Evolutionary conservation across 2,888 invertebrate genomes (phyloP), one percentile per base, ranked within the genome.

Genomic region (Odontomyia ornata): DNA sequence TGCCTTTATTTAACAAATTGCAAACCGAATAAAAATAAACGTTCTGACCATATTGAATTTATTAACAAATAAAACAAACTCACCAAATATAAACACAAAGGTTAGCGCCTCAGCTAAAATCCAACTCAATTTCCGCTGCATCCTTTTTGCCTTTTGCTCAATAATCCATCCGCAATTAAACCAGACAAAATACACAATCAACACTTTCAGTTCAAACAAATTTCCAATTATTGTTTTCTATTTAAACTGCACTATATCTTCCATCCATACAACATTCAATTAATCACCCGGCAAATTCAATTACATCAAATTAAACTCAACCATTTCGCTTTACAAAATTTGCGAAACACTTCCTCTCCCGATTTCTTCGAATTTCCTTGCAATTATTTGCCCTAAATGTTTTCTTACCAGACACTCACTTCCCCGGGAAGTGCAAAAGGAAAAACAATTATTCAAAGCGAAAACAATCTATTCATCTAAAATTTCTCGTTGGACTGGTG

Each of bases 101-200:
- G 11, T 30, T 46, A 46, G 25, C 11, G 9, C 13, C 25, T 11
- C 23, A 23, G 27, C 25, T 46, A 69, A 69, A 69, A 47, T 69
- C 69, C 69, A 69, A 69, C 11, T n/a, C 25, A 25, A 3, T 47
- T 69, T 69, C 15, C 15, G 18, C 69, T 11, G 25, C 69, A 69
- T 46, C 27, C 18, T 69, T 3, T 9, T 13, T 13, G 25, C 47
- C n/a, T 52, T 46, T 46, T 46, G n/a, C 27, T 69, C 65, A 69
- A 69, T 69, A 69, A 30, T 30, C 65, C 65, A 65, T 65, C 36
- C 52, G 52, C 52, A 18, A 15, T 13, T 13, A 18, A 52, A 15
- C 15, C 25, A 60, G n/a, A 13, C 25, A 25, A 21, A 60, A 60
- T 11, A 23, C 60, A 25, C 25, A 25, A 60, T 25, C 5, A 23